These are phyloP conservation scores for Reticulitermes speratus DNA, from an alignment of 1,140 invertebrate species.

Conservation along the genomic window DNA sequence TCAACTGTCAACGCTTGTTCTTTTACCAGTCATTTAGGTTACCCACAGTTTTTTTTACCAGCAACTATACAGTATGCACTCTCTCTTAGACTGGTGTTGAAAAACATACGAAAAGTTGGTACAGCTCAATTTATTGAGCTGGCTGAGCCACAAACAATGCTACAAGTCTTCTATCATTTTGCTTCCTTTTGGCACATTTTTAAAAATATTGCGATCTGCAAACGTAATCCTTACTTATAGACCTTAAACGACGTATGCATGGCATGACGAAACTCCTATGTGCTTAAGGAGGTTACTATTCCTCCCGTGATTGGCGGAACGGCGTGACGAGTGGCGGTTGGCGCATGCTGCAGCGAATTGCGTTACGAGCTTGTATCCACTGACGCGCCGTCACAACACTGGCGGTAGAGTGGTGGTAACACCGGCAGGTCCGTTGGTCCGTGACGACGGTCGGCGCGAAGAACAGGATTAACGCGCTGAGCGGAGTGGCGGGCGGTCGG, in stretches of 20 bases:
- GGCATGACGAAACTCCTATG: too few relatives aligned
- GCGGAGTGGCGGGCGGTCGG: background rate
- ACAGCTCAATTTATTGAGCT: background rate
- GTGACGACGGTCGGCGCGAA: background rate
- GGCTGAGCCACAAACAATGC: background rate
- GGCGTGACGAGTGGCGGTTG: background rate
- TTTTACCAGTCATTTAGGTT: too few relatives aligned
- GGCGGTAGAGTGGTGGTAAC: background rate
- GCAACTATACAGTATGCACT: too few relatives aligned
- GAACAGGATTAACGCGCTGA: background rate
- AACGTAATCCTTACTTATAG: background rate
- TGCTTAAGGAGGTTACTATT: background rate
- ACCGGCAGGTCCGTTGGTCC: background rate
- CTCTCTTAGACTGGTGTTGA: background rate
- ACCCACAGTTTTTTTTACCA: too few relatives aligned
- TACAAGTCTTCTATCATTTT: background rate
- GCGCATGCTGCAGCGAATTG: background rate
- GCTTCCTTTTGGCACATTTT: background rate
- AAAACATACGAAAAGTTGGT: background rate
- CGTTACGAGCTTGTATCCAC: background rate
- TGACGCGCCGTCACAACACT: slow-evolving; percentile 5
- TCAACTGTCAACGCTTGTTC: too few relatives aligned
- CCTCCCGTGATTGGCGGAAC: background rate
- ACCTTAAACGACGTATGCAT: too few relatives aligned
- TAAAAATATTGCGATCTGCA: background rate